These are phyloP conservation scores for Tipula helvola DNA, from an alignment of 2,888 invertebrate species.

Conservation along the genomic window DNA sequence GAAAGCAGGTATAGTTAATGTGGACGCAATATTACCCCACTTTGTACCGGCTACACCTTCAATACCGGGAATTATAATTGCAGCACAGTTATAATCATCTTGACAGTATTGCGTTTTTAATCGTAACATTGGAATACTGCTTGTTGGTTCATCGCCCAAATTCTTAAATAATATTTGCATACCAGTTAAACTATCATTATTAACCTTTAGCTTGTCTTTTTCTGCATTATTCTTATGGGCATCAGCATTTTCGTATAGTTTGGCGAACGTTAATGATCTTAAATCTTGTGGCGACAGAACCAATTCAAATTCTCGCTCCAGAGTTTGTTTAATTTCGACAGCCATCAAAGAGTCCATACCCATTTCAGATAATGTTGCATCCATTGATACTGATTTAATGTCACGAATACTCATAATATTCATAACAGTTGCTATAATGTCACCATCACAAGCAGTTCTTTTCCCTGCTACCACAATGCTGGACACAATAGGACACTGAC, in stretches of 20 bases:
- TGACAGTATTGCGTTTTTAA: constrained; percentile 34
- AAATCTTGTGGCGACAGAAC: constrained; percentile 78
- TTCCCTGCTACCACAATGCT: constrained; percentile 85
- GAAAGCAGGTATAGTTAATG: constrained; percentile 22
- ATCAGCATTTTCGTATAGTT: constrained; percentile 29
- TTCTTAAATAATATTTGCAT: constrained; percentile 46
- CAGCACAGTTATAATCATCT: constrained; percentile 23
- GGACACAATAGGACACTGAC: constrained; percentile 55
- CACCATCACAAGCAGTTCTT: constrained; percentile 47
- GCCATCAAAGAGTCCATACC: constrained; percentile 98
- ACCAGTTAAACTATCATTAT: constrained; percentile 30
- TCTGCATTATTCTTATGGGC: constrained; percentile 24
- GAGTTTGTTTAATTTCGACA: constrained; percentile 86
- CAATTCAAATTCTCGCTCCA: constrained; percentile 81
- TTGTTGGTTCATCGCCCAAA: constrained; percentile 46
- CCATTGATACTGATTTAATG: constrained; percentile 53
- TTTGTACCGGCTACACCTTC: constrained; percentile 46
- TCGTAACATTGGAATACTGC: constrained; percentile 41
- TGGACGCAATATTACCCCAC: constrained; percentile 29
- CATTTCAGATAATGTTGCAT: constrained; percentile 70
- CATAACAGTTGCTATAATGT: constrained; percentile 60
- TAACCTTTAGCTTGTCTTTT: constrained; percentile 28
- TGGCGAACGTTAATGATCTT: constrained; percentile 58
- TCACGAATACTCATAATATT: constrained; percentile 56
- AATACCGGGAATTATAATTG: constrained; percentile 48